A percentile compares a stretch with the other conserved stretches of the same genome.
Conservation (phyloP, 2,888 invertebrate species). For the Zygaena filipendulae region DNA sequence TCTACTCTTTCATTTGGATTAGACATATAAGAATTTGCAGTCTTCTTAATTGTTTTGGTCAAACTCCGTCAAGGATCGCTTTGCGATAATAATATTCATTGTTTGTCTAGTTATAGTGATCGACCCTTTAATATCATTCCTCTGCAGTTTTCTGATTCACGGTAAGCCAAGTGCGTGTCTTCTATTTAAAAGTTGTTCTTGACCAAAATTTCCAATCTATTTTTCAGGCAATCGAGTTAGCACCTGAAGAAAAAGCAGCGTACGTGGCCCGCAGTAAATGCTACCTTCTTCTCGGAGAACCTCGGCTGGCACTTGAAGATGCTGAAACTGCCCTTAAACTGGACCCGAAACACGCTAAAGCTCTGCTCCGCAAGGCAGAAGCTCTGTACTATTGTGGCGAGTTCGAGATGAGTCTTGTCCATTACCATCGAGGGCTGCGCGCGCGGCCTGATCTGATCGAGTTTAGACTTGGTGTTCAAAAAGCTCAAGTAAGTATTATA, state of each 20-base stretch:
- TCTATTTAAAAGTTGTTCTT: no score
- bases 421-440: constrained; percentile 87
- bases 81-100: no score
- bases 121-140: no score
- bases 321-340: constrained; percentile 83
- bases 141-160: no score
- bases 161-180: no score
- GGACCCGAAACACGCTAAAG: constrained; percentile 73
- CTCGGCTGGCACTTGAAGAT: constrained; percentile 82
- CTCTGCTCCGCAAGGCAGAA: constrained; percentile 90
- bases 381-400: constrained; percentile 91
- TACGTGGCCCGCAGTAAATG: constrained; percentile 91
- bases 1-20: no score
- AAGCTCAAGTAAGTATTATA: constrained; percentile 74
- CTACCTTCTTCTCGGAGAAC: constrained; percentile 85
- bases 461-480: constrained; percentile 85
- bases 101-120: no score
- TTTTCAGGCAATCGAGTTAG: constrained; percentile 86
- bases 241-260: constrained; percentile 85
- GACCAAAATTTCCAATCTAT: no score
- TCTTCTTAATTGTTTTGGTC: no score
- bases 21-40: no score
- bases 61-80: no score
- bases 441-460: constrained; percentile 85
- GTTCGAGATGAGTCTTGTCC: constrained; percentile 93